Evolutionary conservation across 2,113 vertebrate genomes (phyloP).

Genomic region (Ivindomyrus marchei): DNA sequence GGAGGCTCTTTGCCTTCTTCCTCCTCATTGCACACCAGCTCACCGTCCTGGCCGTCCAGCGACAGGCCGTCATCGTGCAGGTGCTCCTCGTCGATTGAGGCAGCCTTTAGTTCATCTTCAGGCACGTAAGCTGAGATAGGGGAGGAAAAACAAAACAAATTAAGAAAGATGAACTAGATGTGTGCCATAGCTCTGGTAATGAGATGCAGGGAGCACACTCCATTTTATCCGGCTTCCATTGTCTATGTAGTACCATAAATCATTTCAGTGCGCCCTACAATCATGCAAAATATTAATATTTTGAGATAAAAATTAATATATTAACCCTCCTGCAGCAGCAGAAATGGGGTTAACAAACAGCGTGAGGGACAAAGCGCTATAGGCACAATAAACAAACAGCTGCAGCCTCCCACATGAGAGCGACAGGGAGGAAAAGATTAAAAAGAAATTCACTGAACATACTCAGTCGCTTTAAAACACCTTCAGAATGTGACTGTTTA

Average conservation of each 20-base stretch:
- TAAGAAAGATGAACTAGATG: not conserved
- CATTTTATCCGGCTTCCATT: not conserved
- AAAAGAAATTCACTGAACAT: conserved; percentile 13
- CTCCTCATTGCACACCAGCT: conserved; percentile 65
- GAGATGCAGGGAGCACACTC: not conserved
- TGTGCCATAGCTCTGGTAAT: not conserved
- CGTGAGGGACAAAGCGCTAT: not conserved
- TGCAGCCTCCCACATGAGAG: not conserved
- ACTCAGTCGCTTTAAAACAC: not conserved
- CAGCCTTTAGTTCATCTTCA: conserved; percentile 75
- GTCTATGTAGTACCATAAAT: not conserved
- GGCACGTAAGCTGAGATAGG: conserved; percentile 73
- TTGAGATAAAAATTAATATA: not conserved
- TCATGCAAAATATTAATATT: conserved; percentile 15
- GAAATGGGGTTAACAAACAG: not conserved
- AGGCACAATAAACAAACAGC: conserved; percentile 11
- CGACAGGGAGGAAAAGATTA: conserved; percentile 4
- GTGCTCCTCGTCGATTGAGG: conserved; percentile 60
- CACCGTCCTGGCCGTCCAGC: conserved; percentile 61
- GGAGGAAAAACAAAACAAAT: conserved; percentile 24
- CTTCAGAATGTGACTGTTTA: not conserved
- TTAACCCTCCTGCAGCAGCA: not conserved
- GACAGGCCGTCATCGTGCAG: conserved; percentile 63
- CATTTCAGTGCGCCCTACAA: not conserved
- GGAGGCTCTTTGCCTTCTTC: conserved; percentile 66